phyloP scores from a whole-genome alignment of 2,113 vertebrate species.

The Trematomus loennbergii region DNA sequence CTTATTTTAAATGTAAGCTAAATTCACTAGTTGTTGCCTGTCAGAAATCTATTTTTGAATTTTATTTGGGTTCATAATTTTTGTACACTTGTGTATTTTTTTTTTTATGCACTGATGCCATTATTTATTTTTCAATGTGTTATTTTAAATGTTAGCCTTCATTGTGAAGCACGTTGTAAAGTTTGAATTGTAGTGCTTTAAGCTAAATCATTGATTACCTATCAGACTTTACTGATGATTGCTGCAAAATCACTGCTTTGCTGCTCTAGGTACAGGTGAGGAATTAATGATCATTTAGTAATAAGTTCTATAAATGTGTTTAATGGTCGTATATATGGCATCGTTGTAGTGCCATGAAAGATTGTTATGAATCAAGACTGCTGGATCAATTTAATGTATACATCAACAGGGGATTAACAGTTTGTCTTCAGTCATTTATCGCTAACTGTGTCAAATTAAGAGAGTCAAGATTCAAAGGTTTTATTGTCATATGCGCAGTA shows the following conservation, averaged over 20 bases:
- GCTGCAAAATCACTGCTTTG: neutral
- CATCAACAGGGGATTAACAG: no score
- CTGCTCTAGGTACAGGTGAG: neutral
- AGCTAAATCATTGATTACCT: neutral
- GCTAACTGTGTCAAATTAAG: no score
- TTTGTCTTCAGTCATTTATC: no score
- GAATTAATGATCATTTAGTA: neutral
- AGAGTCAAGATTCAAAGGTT: no score
- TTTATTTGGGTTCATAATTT: neutral
- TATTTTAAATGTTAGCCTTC: no score
- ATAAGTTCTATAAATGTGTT: neutral
- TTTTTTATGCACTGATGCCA: neutral
- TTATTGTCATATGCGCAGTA: no score
- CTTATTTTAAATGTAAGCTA: neutral
- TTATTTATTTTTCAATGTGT: neutral
- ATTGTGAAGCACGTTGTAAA: neutral
- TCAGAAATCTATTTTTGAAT: neutral
- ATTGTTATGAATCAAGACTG: neutral
- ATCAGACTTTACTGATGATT: neutral
- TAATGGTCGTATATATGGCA: neutral
- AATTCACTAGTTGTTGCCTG: neutral
- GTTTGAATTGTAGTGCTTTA: neutral
- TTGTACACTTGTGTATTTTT: no score
- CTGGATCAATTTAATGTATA: neutral
- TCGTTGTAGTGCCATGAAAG: no score